Evolutionary conservation across 2,113 vertebrate species (phyloP), one percentile per base, ranked within the genome.

Genomic region (Anarrhichthys ocellatus): DNA sequence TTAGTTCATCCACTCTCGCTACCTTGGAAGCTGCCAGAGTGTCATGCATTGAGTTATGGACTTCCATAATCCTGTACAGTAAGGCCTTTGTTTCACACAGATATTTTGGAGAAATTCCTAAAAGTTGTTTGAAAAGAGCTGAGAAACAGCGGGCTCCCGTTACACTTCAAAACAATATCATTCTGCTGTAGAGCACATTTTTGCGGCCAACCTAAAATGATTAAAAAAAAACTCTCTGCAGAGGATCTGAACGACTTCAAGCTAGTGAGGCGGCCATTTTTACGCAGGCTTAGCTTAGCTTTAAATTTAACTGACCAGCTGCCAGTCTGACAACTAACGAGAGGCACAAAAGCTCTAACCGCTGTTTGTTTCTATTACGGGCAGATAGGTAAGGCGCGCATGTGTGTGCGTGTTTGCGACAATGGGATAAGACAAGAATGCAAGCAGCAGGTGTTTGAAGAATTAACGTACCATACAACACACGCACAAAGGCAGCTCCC

Each of bases 401-500:
- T 56, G 22, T 56, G 52, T 56, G 52, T 56, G 22, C 27, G 11
- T 58, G 54, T 14, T 20, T 58, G 1, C 5, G 6, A 85, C 69
- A 50, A 75, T n/a, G 14, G 82, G 87, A 91, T 91, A 90, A 93
- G 85, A 83, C 80, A 87, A 90, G 85, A 92, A 90, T 92, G 83
- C 88, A 92, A 93, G 92, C 90, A 90, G 89, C 94, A 95, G 94
- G 93, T 94, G 92, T 87, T 83, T 67, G 0, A 46, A 50, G 73
- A 64, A 88, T 82, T 87, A 91, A 88, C 89, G 90, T 83, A 76
- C 71, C 50, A 82, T 84, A 59, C 62, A 76, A 42, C 40, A 82
- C 75, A 78, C 44, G 61, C 67, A 72, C 50, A 73, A 46, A 71
- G 63, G 85, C 65, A 75, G 67, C 64, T 64, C 48, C 50, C 44